Percentiles rank a stretch among this genome's conserved stretches.
phyloP scores from a whole-genome alignment of 2,888 invertebrate genomes.

The Carterocephalus palaemon region DNA sequence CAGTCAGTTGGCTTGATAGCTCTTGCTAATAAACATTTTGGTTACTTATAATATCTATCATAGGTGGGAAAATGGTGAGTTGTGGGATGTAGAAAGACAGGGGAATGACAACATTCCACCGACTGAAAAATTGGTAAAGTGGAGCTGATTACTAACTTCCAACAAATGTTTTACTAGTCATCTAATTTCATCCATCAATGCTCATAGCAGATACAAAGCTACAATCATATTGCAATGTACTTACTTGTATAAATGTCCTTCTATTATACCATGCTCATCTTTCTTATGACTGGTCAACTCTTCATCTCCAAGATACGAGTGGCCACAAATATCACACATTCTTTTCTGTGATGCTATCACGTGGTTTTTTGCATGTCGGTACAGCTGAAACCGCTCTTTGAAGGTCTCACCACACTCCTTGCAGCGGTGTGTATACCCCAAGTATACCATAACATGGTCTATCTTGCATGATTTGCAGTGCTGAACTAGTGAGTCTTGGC shows the following conservation, averaged over 20 bases:
- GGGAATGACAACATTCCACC: no score
- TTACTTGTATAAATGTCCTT: constrained; percentile 53
- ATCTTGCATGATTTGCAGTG: constrained; percentile 56
- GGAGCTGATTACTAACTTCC: not conserved
- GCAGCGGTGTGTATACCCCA: constrained; percentile 57
- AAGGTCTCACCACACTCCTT: constrained; percentile 62
- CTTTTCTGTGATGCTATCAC: constrained; percentile 50
- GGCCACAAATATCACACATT: constrained; percentile 63
- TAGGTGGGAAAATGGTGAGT: no score
- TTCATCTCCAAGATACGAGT: constrained; percentile 50
- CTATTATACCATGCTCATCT: constrained; percentile 47
- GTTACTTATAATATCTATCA: no score
- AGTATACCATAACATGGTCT: constrained; percentile 47
- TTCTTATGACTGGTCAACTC: constrained; percentile 53
- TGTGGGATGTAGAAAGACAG: no score
- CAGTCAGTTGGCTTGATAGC: no score
- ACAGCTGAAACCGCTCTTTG: constrained; percentile 56
- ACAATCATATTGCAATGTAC: no score
- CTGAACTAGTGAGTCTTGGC: constrained; percentile 47
- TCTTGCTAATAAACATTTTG: no score
- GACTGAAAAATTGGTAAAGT: not conserved
- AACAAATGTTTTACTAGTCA: not conserved
- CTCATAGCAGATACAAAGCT: constrained; percentile 10
- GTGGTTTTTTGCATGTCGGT: constrained; percentile 63
- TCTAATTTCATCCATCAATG: constrained; percentile 7